Evolutionary conservation across 1,140 invertebrate genomes (phyloP).

Genomic region (Frieseomelitta varia): DNA sequence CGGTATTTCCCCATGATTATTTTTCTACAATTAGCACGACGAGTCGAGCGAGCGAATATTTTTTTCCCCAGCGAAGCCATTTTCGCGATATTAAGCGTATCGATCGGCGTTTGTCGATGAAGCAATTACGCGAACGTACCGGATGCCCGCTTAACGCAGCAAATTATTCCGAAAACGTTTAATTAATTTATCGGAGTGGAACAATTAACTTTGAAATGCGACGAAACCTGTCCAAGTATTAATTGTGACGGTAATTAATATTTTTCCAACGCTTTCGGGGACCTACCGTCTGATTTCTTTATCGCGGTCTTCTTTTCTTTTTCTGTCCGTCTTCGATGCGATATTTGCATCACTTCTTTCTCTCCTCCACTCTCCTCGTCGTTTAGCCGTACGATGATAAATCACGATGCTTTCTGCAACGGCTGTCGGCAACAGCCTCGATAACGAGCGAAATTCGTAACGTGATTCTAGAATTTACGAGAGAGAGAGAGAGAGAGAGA

Average conservation of each 20-base stretch:
- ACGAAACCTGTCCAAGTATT: too few species aligned
- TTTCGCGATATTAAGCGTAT: neutral
- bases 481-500: neutral
- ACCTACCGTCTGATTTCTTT: neutral
- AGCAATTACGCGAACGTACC: neutral
- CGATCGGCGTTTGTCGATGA: slow-evolving; percentile 15
- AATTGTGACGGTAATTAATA: slow-evolving; percentile 11
- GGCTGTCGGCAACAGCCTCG: neutral
- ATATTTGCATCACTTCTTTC: neutral
- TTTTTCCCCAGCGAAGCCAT: neutral
- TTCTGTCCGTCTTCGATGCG: neutral
- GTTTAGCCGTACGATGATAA: neutral
- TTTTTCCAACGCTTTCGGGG: neutral
- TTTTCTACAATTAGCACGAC: slow-evolving; percentile 46
- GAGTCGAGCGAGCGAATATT: neutral
- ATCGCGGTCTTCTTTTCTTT: too few species aligned
- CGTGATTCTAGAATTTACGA: slow-evolving; percentile 4
- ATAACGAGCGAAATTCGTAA: slow-evolving; percentile 27
- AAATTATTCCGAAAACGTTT: slow-evolving; percentile 26
- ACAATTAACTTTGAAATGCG: neutral
- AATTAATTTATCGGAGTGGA: slow-evolving; percentile 16
- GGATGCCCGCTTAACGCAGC: neutral
- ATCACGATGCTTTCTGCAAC: neutral
- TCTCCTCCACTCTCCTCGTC: too few species aligned
- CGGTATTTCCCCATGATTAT: slow-evolving; percentile 52